These are phyloP conservation scores for Rhinoraja longicauda DNA, from an alignment of 2,797 vertebrate species.

Conservation along the genomic window DNA sequence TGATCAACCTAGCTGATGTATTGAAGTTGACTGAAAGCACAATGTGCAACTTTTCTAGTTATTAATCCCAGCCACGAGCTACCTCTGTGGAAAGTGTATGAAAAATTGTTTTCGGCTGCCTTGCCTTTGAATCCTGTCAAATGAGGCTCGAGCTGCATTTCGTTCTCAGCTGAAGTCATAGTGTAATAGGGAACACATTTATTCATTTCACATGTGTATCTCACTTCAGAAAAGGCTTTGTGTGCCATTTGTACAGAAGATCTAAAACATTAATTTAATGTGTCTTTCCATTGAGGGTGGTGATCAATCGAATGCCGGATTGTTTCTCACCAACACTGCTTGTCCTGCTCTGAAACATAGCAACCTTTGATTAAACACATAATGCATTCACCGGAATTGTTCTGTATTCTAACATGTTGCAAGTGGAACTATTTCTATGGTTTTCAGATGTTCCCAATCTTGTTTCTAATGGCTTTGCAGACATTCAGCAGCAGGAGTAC, in stretches of 20 bases:
- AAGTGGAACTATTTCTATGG: neutral
- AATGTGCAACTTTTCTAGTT: neutral
- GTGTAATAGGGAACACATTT: neutral
- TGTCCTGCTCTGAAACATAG: neutral
- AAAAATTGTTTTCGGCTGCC: neutral
- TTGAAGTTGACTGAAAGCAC: neutral
- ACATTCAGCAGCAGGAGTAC: neutral
- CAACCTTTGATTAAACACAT: neutral
- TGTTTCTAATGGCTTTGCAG: neutral
- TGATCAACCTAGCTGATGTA: neutral
- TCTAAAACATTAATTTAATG: neutral
- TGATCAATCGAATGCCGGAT: slow-evolving; percentile 1
- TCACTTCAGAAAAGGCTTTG: neutral
- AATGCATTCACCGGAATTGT: slow-evolving; percentile 2
- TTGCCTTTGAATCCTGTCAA: neutral
- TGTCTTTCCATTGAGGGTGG: neutral
- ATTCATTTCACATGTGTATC: neutral
- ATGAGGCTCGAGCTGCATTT: neutral
- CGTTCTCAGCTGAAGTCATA: neutral
- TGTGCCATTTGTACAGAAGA: neutral
- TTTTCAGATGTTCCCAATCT: neutral
- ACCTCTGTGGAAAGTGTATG: neutral
- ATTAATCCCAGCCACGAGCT: neutral
- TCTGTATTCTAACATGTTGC: neutral
- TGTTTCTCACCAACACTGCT: neutral